phyloP scores from a whole-genome alignment of 2,797 vertebrate species.

The Zalophus californianus region DNA sequence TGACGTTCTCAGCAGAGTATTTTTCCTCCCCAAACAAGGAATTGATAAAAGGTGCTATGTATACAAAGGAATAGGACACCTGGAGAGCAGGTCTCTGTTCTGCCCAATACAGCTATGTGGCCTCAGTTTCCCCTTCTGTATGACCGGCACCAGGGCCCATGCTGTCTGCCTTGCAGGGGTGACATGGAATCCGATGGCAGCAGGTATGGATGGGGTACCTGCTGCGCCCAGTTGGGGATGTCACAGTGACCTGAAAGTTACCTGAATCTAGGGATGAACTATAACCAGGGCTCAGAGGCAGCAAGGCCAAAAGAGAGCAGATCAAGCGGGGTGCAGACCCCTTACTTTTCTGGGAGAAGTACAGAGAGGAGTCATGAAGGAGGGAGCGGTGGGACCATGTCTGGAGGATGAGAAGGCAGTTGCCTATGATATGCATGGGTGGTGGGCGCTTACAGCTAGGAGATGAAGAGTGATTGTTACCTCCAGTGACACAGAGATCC shows the following conservation, averaged over 20 bases:
- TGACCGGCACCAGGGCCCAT: accelerated
- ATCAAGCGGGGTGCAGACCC: accelerated
- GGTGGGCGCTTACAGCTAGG: no score
- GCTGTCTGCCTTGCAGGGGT: background rate
- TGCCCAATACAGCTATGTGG: accelerated
- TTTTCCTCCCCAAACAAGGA: background rate
- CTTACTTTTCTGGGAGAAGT: accelerated
- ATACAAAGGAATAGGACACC: background rate
- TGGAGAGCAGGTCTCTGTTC: background rate
- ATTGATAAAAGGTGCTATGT: no score
- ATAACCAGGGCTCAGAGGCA: background rate
- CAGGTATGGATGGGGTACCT: background rate
- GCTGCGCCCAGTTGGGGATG: background rate
- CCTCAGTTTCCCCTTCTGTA: background rate
- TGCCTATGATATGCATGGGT: accelerated
- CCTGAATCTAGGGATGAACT: background rate
- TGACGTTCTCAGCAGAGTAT: background rate
- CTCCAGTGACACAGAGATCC: accelerated
- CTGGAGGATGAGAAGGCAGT: background rate
- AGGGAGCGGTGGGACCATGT: accelerated
- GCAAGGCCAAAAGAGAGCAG: background rate
- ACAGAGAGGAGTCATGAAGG: accelerated
- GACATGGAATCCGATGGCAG: accelerated
- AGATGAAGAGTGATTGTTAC: accelerated
- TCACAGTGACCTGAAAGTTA: no score